A percentile compares a stretch with the other conserved stretches of the same genome.
Evolutionary conservation across 2,113 vertebrate genomes (phyloP).

Genomic region (Xiphorhynchus elegans): DNA sequence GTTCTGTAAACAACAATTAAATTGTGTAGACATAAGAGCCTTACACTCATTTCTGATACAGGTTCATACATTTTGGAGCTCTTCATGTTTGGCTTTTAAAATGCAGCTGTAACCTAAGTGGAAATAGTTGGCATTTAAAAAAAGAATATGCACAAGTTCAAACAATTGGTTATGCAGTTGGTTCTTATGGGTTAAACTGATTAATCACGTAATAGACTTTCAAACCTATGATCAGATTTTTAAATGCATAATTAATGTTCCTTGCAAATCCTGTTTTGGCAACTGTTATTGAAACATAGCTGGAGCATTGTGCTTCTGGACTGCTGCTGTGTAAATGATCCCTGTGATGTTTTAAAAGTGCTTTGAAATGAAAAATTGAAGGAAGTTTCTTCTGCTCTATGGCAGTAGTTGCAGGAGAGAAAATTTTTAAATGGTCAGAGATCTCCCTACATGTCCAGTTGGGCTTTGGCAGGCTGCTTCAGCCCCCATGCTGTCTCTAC

Average conservation of each 20-base stretch:
- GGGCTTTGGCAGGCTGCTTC: background rate
- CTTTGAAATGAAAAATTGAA: constrained; percentile 39
- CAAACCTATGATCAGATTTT: background rate
- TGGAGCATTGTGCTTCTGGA: background rate
- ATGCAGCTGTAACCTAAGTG: background rate
- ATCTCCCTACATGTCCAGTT: background rate
- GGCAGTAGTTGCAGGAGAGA: background rate
- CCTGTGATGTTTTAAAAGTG: background rate
- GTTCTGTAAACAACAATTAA: background rate
- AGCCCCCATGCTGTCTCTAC: background rate
- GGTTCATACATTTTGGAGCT: background rate
- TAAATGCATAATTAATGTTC: background rate
- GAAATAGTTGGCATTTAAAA: background rate
- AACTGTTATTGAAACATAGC: background rate
- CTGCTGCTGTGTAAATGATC: background rate
- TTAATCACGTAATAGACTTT: background rate
- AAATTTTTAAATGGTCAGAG: background rate
- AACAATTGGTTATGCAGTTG: background rate
- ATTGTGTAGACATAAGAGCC: background rate
- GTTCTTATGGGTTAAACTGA: background rate
- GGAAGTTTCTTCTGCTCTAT: background rate
- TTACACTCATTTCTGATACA: background rate
- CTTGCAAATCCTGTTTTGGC: constrained; percentile 1
- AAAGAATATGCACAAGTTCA: background rate
- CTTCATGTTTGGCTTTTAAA: background rate